These are phyloP conservation scores for Carlito syrichta DNA, from an alignment of 2,113 vertebrate species.

Conservation along the genomic window DNA sequence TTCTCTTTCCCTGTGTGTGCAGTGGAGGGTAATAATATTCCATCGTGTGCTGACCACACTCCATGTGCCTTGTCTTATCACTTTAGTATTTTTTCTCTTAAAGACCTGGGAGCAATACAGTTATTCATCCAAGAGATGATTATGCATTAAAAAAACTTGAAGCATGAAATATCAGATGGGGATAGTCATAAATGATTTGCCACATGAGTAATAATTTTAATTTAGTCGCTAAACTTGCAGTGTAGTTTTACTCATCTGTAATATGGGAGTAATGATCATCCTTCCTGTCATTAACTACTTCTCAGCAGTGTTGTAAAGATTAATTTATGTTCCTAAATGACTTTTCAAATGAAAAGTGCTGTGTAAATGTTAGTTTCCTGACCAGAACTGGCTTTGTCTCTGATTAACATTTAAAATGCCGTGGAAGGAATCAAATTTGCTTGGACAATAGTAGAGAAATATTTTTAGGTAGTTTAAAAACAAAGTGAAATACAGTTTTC, in stretches of 20 bases:
- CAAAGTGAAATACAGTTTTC: not conserved
- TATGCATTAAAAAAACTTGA: slow-evolving; percentile 67
- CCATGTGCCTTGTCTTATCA: slow-evolving; percentile 55
- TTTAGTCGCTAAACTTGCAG: slow-evolving; percentile 42
- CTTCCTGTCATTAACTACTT: slow-evolving; percentile 64
- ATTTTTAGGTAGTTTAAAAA: not conserved
- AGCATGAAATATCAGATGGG: slow-evolving; percentile 65
- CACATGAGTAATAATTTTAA: slow-evolving; percentile 74
- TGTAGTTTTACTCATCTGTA: slow-evolving; percentile 66
- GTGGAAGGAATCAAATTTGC: slow-evolving; percentile 12
- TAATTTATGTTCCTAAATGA: slow-evolving; percentile 60
- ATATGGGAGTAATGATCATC: slow-evolving; percentile 66
- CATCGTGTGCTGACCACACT: slow-evolving; percentile 49
- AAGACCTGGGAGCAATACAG: slow-evolving; percentile 45
- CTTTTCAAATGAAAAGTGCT: slow-evolving; percentile 53
- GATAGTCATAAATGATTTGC: slow-evolving; percentile 68
- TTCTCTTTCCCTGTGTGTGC: slow-evolving; percentile 39
- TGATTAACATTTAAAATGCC: slow-evolving; percentile 38
- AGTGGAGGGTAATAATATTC: slow-evolving; percentile 60
- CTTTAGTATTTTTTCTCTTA: slow-evolving; percentile 57
- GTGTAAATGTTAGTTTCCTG: slow-evolving; percentile 57
- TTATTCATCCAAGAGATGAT: slow-evolving; percentile 62
- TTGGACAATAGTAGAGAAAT: not conserved
- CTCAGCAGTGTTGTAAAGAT: slow-evolving; percentile 63
- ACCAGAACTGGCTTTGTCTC: not conserved